Evolutionary conservation across 2,888 invertebrate species (phyloP).

Genomic region (Drosophila setosimentum): DNA sequence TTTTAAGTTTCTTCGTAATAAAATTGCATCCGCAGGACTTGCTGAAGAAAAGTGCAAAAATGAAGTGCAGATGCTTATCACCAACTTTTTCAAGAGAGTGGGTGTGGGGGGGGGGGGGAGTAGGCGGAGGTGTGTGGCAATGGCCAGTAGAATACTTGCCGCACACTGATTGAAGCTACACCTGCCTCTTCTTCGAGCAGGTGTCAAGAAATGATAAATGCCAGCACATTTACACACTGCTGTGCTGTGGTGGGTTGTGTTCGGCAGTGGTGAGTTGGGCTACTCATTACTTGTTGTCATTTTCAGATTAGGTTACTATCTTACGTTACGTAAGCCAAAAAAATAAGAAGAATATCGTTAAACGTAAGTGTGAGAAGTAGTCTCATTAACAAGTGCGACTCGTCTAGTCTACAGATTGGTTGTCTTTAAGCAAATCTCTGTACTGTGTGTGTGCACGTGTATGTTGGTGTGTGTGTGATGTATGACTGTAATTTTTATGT

Average conservation of each 20-base stretch:
- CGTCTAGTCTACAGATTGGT: conserved; percentile 45
- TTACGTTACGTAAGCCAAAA: conserved; percentile 64
- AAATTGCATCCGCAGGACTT: conserved; percentile 60
- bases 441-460: neutral
- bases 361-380: conserved; percentile 3
- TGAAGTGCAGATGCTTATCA: conserved; percentile 80
- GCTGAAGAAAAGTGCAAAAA: conserved; percentile 69
- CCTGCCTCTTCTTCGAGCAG: conserved; percentile 45
- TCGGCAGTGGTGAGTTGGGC: conserved; percentile 12
- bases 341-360: conserved; percentile 1
- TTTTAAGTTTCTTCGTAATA: conserved; percentile 78
- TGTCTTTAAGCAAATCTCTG: conserved; percentile 41
- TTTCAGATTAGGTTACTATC: conserved; percentile 66
- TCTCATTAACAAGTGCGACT: conserved; percentile 67
- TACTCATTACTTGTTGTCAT: conserved; percentile 70
- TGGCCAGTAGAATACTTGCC: conserved; percentile 7
- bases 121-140: no score
- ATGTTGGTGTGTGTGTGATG: conserved; percentile 49
- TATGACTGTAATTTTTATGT: conserved; percentile 74
- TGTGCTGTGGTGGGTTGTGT: neutral
- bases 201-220: conserved; percentile 68
- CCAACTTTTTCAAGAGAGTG: conserved; percentile 21
- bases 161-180: conserved; percentile 56
- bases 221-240: conserved; percentile 37
- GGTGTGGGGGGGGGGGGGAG: neutral